Evolutionary conservation across 2,797 vertebrate species (phyloP), one percentile per base, ranked within the genome.

Genomic region (Phataginus tetradactyla): DNA sequence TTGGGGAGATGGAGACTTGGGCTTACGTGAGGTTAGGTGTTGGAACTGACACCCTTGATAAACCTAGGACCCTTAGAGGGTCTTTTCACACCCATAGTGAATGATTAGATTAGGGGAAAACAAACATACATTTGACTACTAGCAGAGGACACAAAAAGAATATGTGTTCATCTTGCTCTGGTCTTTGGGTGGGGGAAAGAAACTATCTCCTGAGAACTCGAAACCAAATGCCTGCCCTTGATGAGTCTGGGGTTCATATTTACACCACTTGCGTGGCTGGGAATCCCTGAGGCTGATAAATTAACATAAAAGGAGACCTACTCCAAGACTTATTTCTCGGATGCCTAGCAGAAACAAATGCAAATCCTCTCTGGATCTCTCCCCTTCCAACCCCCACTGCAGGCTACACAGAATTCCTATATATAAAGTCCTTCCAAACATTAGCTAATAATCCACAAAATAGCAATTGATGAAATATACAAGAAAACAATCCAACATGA

Each of bases 191-290:
- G 3, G 29, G 18, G 12, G 10, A 53, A 69, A 59, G 37, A 75
- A 84, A 84, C 4, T 55, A 32, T 80, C 63, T 95, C 59, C 55
- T 53, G 80, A 69, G 78, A 92, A 94, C 74, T 25, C 79, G 78
- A 88, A 94, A 88, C 66, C 90, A 49, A 5, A 6, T 20, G 7
- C 13, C 29, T 66, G 29, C 34, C 64, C 59, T 92, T 37, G 3
- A 9, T 6, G 59, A 80, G 32, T 69, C 37, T 81, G 17, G 25
- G 32, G 29, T 90, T 95, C 61, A 71, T 59, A 85, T 81, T 86
- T 92, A 39, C 1, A 63, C 34, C n/a, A 64, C 37, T 39, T 90
- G 61, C 61, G 49, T 49, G 75, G 27, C 51, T 92, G 32, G 39
- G 53, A 90, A 86, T 63, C 25, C 8, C 32, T 4, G 42, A 86